A percentile compares a stretch with the other conserved stretches of the same genome.
Evolutionary conservation across 2,888 invertebrate genomes (phyloP).

Genomic region (Lochmaea capreae): DNA sequence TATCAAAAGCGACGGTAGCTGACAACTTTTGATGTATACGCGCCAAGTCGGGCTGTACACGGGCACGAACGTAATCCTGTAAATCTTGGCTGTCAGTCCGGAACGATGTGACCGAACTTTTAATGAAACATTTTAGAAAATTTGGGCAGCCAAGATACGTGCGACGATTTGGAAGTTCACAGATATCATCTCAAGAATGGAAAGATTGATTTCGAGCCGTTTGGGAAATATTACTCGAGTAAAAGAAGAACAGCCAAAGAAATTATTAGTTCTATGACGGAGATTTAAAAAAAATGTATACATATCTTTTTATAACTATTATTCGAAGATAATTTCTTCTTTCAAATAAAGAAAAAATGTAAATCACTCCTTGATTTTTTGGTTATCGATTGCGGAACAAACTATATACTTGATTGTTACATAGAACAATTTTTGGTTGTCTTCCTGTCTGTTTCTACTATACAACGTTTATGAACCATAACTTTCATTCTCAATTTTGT

Average conservation of each 20-base stretch:
- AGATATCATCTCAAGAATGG: conserved; percentile 38
- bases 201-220: conserved; percentile 38
- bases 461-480: too few species aligned
- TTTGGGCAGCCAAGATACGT: conserved; percentile 46
- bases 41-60: conserved; percentile 54
- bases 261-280: not conserved
- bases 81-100: conserved; percentile 56
- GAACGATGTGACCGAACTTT: conserved; percentile 52
- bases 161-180: conserved; percentile 44
- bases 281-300: not conserved
- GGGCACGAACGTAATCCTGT: conserved; percentile 55
- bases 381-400: too few species aligned
- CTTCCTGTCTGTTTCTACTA: too few species aligned
- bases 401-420: too few species aligned
- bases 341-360: too few species aligned
- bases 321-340: too few species aligned
- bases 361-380: too few species aligned
- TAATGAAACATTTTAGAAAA: conserved; percentile 49
- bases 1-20: conserved; percentile 55
- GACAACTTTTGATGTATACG: conserved; percentile 58
- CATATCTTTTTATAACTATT: not conserved
- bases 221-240: conserved; percentile 25
- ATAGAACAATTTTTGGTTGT: too few species aligned
- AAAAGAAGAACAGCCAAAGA: not conserved
- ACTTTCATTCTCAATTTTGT: too few species aligned